Conservation (phyloP, 2,888 invertebrate genomes). For the Trachelus iudaicus region DNA sequence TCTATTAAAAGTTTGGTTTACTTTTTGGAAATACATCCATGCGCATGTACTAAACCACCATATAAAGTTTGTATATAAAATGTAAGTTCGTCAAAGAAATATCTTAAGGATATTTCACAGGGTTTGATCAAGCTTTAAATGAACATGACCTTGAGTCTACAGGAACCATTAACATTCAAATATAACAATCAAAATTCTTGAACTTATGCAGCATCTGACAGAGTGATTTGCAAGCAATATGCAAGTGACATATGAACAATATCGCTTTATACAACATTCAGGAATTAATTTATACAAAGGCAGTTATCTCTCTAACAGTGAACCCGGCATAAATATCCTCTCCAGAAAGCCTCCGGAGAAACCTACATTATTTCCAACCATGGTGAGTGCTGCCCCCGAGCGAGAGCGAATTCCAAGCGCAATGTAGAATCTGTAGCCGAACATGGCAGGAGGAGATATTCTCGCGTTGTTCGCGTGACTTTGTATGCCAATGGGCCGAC, state of each 20-base stretch:
- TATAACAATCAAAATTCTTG: not conserved
- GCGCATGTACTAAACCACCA: not conserved
- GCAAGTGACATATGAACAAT: not conserved
- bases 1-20: not conserved
- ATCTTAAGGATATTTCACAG: not conserved
- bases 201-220: not conserved
- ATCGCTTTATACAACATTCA: not conserved
- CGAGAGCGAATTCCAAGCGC: conserved; percentile 3
- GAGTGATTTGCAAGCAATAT: not conserved
- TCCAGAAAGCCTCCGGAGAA: not conserved
- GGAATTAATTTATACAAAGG: not conserved
- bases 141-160: not conserved
- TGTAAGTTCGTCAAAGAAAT: not conserved
- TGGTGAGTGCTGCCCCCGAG: conserved; percentile 12
- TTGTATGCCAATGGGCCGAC: conserved; percentile 36
- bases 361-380: not conserved
- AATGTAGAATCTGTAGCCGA: conserved; percentile 29
- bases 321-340: not conserved
- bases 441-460: conserved; percentile 47
- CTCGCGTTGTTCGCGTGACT: conserved; percentile 41
- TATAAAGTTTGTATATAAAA: not conserved
- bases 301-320: not conserved
- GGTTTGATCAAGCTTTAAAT: not conserved
- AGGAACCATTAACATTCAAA: not conserved
- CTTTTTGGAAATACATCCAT: not conserved